A percentile compares a stretch with the other conserved stretches of the same genome.
These are phyloP conservation scores for Arrhopalites spinosus DNA, from an alignment of 2,888 invertebrate species.

Conservation along the genomic window DNA sequence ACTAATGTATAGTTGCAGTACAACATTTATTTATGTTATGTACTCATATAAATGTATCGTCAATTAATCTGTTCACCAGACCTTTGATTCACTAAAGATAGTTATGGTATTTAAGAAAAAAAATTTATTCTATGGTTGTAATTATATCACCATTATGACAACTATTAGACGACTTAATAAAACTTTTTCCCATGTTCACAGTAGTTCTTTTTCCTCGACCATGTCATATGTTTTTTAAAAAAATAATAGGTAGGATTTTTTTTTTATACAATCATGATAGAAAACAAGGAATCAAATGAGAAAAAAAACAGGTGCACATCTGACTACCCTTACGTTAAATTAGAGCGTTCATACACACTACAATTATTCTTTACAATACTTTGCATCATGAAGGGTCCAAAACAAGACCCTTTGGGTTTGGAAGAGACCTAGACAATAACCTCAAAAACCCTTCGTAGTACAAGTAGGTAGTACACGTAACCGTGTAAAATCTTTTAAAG, in stretches of 20 bases:
- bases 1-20: background rate
- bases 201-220: too few species aligned
- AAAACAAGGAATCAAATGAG: background rate
- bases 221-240: too few species aligned
- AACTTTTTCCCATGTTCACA: too few species aligned
- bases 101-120: background rate
- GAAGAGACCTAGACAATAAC: background rate
- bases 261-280: background rate
- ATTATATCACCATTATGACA: too few species aligned
- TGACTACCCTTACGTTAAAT: background rate
- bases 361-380: too few species aligned
- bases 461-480: background rate
- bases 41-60: too few species aligned
- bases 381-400: too few species aligned
- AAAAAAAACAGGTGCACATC: slow-evolving; percentile 2
- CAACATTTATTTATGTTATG: too few species aligned
- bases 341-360: too few species aligned
- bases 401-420: background rate
- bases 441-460: too few species aligned
- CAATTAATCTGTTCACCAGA: background rate
- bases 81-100: background rate
- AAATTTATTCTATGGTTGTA: background rate
- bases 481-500: background rate
- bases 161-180: too few species aligned
- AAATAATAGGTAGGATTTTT: too few species aligned